These are phyloP conservation scores for Trachops cirrhosus DNA, from an alignment of 2,797 vertebrate species.

Conservation along the genomic window DNA sequence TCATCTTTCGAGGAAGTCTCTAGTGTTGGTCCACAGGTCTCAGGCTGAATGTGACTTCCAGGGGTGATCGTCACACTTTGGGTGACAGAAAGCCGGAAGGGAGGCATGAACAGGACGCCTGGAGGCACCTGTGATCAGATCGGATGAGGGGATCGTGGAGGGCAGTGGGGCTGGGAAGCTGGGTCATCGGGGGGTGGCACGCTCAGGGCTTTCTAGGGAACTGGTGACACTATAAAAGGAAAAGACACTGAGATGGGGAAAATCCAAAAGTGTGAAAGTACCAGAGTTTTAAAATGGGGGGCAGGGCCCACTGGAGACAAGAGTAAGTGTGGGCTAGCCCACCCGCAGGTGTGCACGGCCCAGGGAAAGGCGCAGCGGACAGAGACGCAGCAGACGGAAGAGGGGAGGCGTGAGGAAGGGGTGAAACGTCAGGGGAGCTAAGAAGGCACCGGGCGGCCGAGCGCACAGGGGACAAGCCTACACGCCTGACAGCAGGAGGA, in stretches of 20 bases:
- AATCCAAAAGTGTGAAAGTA: neutral
- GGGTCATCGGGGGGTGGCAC: fast-evolving
- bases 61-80: neutral
- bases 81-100: neutral
- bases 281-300: neutral
- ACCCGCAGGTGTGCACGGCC: neutral
- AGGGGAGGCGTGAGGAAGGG: fast-evolving
- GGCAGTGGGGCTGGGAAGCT: neutral
- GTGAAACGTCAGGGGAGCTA: neutral
- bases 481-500: neutral
- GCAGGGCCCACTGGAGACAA: fast-evolving
- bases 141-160: fast-evolving
- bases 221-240: neutral
- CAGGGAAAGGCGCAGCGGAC: fast-evolving
- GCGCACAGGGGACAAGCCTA: neutral
- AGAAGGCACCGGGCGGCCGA: no score
- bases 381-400: neutral
- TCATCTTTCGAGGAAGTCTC: neutral
- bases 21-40: neutral
- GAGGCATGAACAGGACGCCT: neutral
- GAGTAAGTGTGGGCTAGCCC: neutral
- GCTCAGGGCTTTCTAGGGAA: neutral
- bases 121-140: no score
- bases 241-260: neutral
- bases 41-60: neutral